Conservation (phyloP, 2,888 invertebrate species). For the Agrochola litura region DNA sequence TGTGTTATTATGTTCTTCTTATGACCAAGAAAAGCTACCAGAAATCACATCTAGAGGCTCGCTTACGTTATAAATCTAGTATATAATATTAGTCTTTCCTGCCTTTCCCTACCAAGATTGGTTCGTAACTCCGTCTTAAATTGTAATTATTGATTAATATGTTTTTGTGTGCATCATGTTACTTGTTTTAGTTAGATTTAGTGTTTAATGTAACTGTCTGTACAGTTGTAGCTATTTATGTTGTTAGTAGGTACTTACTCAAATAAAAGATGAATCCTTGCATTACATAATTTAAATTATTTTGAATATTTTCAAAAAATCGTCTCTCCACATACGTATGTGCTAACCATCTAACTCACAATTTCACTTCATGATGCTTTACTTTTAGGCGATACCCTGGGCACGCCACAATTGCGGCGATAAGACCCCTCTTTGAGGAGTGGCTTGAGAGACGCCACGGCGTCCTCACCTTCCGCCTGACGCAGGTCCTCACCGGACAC, state of each 20-base stretch:
- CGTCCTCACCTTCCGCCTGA: too few species aligned
- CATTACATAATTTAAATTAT: slow-evolving; percentile 54
- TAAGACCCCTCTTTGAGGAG: too few species aligned
- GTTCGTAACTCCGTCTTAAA: slow-evolving; percentile 2
- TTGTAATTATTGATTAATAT: slow-evolving; percentile 6
- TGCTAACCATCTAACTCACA: slow-evolving; percentile 66
- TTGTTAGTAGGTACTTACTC: not conserved
- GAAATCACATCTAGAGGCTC: not conserved
- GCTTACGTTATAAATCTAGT: not conserved
- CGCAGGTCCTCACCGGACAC: too few species aligned
- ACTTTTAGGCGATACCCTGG: slow-evolving; percentile 71
- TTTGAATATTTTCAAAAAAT: slow-evolving; percentile 53
- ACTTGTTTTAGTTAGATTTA: not conserved
- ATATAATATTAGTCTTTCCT: not conserved
- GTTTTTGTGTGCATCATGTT: slow-evolving; percentile 1
- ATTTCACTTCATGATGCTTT: slow-evolving; percentile 68
- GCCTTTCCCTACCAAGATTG: not conserved
- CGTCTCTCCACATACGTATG: slow-evolving; percentile 34
- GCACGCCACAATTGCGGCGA: too few species aligned
- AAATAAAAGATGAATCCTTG: slow-evolving; percentile 45
- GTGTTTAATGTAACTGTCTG: not conserved
- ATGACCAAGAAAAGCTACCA: not conserved
- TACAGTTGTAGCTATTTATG: slow-evolving; percentile 25
- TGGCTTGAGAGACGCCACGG: too few species aligned
- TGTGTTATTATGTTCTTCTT: too few species aligned